Conservation (phyloP, 2,888 invertebrate species). For the Hermodice carunculata region DNA sequence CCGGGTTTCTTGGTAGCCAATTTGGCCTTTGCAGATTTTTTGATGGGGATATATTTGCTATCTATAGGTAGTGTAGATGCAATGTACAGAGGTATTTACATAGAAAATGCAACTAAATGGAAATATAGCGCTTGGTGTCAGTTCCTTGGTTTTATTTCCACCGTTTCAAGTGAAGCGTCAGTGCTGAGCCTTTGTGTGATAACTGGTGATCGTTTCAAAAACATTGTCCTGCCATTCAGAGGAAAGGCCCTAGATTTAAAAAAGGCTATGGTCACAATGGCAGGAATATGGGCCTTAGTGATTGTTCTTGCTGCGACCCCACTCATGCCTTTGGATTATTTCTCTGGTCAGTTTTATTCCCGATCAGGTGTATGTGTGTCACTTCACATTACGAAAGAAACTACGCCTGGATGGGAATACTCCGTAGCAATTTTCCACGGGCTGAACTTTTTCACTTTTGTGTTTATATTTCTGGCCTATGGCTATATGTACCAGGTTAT, state of each 20-base stretch:
- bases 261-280: constrained; percentile 44
- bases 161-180: constrained; percentile 75
- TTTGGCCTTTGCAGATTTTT: constrained; percentile 42
- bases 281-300: constrained; percentile 52
- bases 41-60: constrained; percentile 48
- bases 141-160: constrained; percentile 45
- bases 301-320: constrained; percentile 55
- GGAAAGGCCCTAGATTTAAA: constrained; percentile 43
- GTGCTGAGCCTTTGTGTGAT: constrained; percentile 75
- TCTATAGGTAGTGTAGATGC: constrained; percentile 45
- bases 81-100: constrained; percentile 41
- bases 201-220: constrained; percentile 76
- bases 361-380: constrained; percentile 65
- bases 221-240: constrained; percentile 75
- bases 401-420: constrained; percentile 65
- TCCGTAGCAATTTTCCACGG: constrained; percentile 60
- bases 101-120: constrained; percentile 47
- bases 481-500: constrained; percentile 58
- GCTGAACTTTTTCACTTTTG: constrained; percentile 59
- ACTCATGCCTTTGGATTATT: constrained; percentile 51
- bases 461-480: constrained; percentile 60
- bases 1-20: constrained; percentile 45
- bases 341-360: constrained; percentile 53
- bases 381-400: constrained; percentile 60
- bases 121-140: constrained; percentile 41